Evolutionary conservation across 2,113 vertebrate genomes (phyloP), one percentile per base, ranked within the genome.

Genomic region (Paedocypris sp.): DNA sequence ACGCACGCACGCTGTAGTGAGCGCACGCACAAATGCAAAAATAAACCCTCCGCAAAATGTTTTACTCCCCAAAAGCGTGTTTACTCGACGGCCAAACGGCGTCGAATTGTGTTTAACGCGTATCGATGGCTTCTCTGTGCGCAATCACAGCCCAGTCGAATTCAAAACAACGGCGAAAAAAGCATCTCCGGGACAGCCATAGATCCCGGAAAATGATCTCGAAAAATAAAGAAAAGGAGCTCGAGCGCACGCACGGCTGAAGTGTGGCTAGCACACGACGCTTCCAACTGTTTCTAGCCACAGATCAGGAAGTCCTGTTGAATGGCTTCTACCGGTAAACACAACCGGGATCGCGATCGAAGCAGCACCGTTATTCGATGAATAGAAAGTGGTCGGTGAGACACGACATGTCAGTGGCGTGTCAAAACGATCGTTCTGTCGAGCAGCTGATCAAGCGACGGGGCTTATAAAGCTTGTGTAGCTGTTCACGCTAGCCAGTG

Each of bases 271-370:
- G 25, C 38, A 22, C 16, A 20, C 60, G 3, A 33, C 15, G 3
- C 42, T 35, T 28, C 5, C 46, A 61, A 38, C 8, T 56, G 41
- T 53, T 49, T 62, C 43, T 45, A 45, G 9, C 39, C 12, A 31
- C 49, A 63, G 22, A 58, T 63, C 66, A 63, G 60, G 66, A 68
- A 68, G 66, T 63, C 60, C 38, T 11, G 3, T 12, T 51, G 38
- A 58, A 68, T 18, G 66, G 32, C 48, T 45, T 58, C 29, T 58
- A 31, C 25, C 39, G 53, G 35, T 53, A 35, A 36, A 60, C 39
- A 53, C 5, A 32, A 6, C 33, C 31, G 16, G 25, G 1, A 8
- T 26, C 4, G 13, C 10, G 13, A 31, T 18, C 6, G 33, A 52
- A 20, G 19, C 15, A 8, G 13, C 28, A 11, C 45, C 12, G 16